phyloP scores from a whole-genome alignment of 2,888 invertebrate species.

The Drosophila monieri region DNA sequence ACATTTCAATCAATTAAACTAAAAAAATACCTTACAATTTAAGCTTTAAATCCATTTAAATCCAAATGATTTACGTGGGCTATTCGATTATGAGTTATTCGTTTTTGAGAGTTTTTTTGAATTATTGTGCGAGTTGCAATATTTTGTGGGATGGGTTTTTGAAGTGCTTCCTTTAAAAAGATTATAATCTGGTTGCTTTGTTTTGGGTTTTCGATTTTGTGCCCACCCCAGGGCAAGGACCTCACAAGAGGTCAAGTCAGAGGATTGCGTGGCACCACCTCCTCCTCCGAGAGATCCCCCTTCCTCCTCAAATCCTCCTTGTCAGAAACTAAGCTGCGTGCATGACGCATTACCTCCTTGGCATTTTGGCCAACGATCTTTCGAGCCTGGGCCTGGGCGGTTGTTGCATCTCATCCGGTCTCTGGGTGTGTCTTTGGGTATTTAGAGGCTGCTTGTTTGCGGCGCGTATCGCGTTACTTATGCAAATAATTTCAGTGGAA shows the following conservation, averaged over 20 bases:
- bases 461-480: conserved; percentile 79
- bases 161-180: neutral
- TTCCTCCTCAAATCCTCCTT: conserved; percentile 2
- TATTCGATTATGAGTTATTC: neutral
- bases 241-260: conserved; percentile 14
- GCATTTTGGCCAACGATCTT: conserved; percentile 64
- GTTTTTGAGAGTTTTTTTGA: neutral
- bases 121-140: neutral
- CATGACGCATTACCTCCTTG: conserved; percentile 78
- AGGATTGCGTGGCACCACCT: neutral
- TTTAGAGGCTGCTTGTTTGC: conserved; percentile 49
- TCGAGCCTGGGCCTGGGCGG: conserved; percentile 40
- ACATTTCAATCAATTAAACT: neutral
- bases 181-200: neutral
- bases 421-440: conserved; percentile 15
- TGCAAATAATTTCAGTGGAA: conserved; percentile 79
- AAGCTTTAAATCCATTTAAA: neutral
- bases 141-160: neutral
- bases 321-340: conserved; percentile 48
- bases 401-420: conserved; percentile 54
- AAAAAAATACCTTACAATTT: neutral
- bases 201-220: conserved; percentile 13
- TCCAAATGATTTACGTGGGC: neutral
- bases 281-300: conserved; percentile 10
- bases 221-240: conserved; percentile 13